phyloP scores from a whole-genome alignment of 2,113 vertebrate species.

The Chionodraco myersi region DNA sequence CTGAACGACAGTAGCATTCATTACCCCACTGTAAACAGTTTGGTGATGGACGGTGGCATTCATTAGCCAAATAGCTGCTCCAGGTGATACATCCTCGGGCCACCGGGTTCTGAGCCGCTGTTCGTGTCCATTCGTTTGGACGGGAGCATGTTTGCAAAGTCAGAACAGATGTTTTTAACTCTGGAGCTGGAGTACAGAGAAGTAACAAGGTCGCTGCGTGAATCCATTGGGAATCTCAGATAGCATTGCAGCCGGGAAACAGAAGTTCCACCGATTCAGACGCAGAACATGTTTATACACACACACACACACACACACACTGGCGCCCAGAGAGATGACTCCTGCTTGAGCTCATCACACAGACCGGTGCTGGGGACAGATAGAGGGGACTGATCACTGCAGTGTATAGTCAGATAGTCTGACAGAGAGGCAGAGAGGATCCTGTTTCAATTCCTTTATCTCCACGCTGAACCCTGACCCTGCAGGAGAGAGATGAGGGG shows the following conservation, averaged over 20 bases:
- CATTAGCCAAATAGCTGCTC: constrained; percentile 38
- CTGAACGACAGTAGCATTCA: constrained; percentile 25
- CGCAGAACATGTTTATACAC: constrained; percentile 20
- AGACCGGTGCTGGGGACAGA: constrained; percentile 68
- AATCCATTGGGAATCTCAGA: constrained; percentile 31
- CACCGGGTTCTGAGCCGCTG: not conserved
- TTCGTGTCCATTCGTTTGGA: constrained; percentile 6
- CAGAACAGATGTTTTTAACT: not conserved
- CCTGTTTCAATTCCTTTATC: constrained; percentile 79
- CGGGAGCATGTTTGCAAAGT: not conserved
- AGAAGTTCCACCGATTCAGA: constrained; percentile 32
- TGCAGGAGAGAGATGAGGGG: constrained; percentile 62
- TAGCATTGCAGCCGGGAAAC: constrained; percentile 26
- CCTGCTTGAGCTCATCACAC: constrained; percentile 63
- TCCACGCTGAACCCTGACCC: constrained; percentile 76
- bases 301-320: constrained; percentile 9
- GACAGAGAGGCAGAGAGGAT: constrained; percentile 66
- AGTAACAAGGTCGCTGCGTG: constrained; percentile 5
- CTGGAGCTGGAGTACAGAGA: constrained; percentile 9
- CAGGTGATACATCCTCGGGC: constrained; percentile 12
- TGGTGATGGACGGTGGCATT: constrained; percentile 46
- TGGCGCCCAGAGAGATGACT: constrained; percentile 52
- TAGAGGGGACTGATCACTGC: constrained; percentile 71
- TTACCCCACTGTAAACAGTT: constrained; percentile 45
- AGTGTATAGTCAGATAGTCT: constrained; percentile 64